These are phyloP conservation scores for Pheosia gnoma DNA, from an alignment of 2,888 invertebrate genomes.

Conservation along the genomic window DNA sequence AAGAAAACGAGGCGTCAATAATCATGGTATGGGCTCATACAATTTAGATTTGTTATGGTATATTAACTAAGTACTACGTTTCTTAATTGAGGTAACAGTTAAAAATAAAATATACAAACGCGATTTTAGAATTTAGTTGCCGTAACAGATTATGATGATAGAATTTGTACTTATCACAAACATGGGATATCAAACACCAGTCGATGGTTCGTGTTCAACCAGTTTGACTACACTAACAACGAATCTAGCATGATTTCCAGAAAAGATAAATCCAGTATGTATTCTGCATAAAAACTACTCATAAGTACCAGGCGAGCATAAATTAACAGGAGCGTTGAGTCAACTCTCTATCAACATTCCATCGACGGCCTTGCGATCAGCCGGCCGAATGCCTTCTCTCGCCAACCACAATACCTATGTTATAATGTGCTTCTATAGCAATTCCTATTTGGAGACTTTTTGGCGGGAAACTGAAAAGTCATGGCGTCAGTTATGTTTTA, in stretches of 20 bases:
- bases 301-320: slow-evolving; percentile 50
- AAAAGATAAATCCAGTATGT: background rate
- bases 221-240: too few species aligned
- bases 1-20: slow-evolving; percentile 43
- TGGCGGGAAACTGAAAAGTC: too few species aligned
- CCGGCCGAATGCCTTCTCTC: slow-evolving; percentile 49
- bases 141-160: background rate
- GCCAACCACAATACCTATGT: slow-evolving; percentile 28
- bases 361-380: slow-evolving; percentile 55
- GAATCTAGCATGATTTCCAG: background rate
- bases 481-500: too few species aligned
- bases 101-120: background rate
- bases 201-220: too few species aligned
- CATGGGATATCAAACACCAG: background rate
- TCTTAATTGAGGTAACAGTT: slow-evolving; percentile 3
- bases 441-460: slow-evolving; percentile 25
- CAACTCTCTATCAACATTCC: slow-evolving; percentile 73
- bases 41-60: slow-evolving; percentile 30
- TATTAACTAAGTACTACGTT: slow-evolving; percentile 9
- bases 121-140: background rate
- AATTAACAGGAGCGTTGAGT: slow-evolving; percentile 48
- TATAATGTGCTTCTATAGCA: slow-evolving; percentile 39
- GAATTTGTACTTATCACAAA: background rate
- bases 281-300: slow-evolving; percentile 22
- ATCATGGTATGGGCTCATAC: slow-evolving; percentile 38